These are phyloP conservation scores for Notarius lentiginosus DNA, from an alignment of 2,113 vertebrate species.

Conservation along the genomic window DNA sequence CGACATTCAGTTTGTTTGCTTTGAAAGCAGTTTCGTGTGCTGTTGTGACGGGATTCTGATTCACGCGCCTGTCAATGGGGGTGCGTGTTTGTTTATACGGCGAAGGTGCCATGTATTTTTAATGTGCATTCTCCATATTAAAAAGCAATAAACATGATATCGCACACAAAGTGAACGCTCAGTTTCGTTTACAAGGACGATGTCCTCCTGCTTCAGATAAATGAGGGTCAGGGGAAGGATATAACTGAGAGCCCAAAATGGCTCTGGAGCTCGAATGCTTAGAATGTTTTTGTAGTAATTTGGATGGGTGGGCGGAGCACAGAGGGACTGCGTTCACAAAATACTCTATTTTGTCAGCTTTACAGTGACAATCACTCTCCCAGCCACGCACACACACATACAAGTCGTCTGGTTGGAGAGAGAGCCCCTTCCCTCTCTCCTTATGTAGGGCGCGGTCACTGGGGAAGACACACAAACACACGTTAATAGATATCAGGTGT, in stretches of 20 bases:
- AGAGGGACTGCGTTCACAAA: no score
- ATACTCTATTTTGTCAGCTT: no score
- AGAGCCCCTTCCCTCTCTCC: no score
- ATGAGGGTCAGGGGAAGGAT: not conserved
- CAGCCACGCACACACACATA: no score
- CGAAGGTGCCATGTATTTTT: constrained; percentile 46
- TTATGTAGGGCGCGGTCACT: no score
- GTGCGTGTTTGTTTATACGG: constrained; percentile 15
- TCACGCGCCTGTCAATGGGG: constrained; percentile 31
- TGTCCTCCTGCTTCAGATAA: not conserved
- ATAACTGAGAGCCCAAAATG: not conserved
- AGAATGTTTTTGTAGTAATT: no score
- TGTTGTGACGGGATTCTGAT: constrained; percentile 50
- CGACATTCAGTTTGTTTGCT: constrained; percentile 50
- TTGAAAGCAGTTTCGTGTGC: constrained; percentile 29
- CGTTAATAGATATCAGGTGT: no score
- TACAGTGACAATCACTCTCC: no score
- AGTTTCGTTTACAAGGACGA: not conserved
- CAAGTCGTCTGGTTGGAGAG: no score
- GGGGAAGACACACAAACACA: no score
- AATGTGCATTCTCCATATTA: constrained; percentile 34
- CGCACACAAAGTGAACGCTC: constrained; percentile 4
- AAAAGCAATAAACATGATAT: constrained; percentile 35
- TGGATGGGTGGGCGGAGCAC: no score
- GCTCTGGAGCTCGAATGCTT: not conserved